Percentiles rank a stretch among this genome's conserved stretches.
Conservation (phyloP, 2,797 vertebrate genomes). For the Borostomias antarcticus region DNA sequence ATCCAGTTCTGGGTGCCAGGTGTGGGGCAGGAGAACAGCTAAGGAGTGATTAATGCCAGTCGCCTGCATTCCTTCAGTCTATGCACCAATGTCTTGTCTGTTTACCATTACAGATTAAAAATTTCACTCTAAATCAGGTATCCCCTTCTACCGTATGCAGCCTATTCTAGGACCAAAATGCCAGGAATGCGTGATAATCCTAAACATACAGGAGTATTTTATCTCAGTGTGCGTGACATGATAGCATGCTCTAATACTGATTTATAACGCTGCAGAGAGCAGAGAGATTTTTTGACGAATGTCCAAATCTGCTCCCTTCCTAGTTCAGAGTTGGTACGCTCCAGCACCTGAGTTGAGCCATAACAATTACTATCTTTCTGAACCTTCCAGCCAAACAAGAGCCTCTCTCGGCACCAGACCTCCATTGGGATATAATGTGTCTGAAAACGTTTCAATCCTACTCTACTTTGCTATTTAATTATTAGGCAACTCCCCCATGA, state of each 20-base stretch:
- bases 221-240: background rate
- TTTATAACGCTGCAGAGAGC: no score
- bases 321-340: no score
- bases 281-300: no score
- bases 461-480: no score
- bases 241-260: no score
- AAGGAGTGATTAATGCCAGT: conserved; percentile 21
- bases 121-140: conserved; percentile 33
- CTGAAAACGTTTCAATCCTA: background rate
- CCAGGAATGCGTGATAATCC: conserved; percentile 39
- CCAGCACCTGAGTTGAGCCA: background rate
- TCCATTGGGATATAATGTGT: no score
- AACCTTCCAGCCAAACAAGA: background rate
- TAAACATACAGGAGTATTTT: no score
- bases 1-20: background rate
- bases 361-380: background rate
- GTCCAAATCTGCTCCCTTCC: no score
- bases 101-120: conserved; percentile 38
- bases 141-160: background rate
- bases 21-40: background rate
- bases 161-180: conserved; percentile 1
- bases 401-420: background rate
- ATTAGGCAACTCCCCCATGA: no score
- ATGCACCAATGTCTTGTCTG: background rate
- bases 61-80: conserved; percentile 24